Evolutionary conservation across 2,113 vertebrate species (phyloP).

Genomic region (Lycaon pictus): DNA sequence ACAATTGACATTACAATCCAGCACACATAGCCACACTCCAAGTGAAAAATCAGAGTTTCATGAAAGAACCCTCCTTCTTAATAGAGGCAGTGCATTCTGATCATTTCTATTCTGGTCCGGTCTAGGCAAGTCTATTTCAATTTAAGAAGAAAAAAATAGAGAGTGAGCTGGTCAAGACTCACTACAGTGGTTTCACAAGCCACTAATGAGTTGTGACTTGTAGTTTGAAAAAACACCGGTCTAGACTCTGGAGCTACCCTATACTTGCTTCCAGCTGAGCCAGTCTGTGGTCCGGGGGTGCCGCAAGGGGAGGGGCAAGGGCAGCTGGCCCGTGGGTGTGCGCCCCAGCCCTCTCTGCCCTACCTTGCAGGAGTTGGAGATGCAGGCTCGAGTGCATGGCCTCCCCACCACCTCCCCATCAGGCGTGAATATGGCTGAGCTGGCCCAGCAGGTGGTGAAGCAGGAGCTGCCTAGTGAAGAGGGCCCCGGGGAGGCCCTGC

Average conservation of each 20-base stretch:
- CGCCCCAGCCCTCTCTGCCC: background rate
- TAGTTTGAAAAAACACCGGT: background rate
- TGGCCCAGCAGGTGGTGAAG: constrained; percentile 92
- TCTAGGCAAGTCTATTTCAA: constrained; percentile 57
- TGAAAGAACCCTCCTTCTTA: background rate
- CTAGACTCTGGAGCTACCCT: background rate
- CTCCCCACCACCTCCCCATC: constrained; percentile 94
- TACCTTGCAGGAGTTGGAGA: constrained; percentile 95
- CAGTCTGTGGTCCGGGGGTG: background rate
- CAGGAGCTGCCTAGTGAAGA: constrained; percentile 92
- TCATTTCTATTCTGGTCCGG: background rate
- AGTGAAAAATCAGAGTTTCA: constrained; percentile 6
- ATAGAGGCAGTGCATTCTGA: background rate
- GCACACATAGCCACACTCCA: background rate
- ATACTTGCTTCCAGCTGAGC: background rate
- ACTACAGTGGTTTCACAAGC: background rate
- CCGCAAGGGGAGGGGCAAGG: background rate
- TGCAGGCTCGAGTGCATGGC: constrained; percentile 96
- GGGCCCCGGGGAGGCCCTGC: constrained; percentile 83
- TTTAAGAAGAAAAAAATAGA: background rate
- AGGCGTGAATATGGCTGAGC: constrained; percentile 90
- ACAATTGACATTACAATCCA: background rate
- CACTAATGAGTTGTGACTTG: constrained; percentile 23
- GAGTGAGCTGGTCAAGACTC: background rate
- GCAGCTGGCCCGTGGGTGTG: background rate